A percentile compares a stretch with the other conserved stretches of the same genome.
Conservation (phyloP, 2,797 vertebrate genomes). For the Neosilurus mollespiculum region DNA sequence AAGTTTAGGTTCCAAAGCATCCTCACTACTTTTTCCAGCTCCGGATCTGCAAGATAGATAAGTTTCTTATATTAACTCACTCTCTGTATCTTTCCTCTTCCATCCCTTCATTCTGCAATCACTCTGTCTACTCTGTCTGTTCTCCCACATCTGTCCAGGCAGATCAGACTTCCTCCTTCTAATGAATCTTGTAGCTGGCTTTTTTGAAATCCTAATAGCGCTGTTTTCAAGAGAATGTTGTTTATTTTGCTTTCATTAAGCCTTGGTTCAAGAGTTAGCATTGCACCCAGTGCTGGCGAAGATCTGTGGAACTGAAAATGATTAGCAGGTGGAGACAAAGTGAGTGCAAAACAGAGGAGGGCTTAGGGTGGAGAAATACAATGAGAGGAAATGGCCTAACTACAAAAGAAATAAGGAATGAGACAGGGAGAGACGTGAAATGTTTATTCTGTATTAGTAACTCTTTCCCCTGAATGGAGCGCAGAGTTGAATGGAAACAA, state of each 20-base stretch:
- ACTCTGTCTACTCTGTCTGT: slow-evolving; percentile 46
- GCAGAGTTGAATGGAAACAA: neutral
- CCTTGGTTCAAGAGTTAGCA: slow-evolving; percentile 57
- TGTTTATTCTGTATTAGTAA: neutral
- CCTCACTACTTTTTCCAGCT: neutral
- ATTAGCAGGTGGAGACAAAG: slow-evolving; percentile 61
- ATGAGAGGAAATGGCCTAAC: slow-evolving; percentile 71
- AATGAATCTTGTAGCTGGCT: slow-evolving; percentile 85
- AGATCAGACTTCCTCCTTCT: slow-evolving; percentile 82
- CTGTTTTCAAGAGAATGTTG: slow-evolving; percentile 72
- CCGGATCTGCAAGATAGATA: neutral
- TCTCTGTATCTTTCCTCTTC: neutral
- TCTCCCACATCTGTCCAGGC: slow-evolving; percentile 72
- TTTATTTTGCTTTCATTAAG: slow-evolving; percentile 82
- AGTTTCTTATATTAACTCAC: neutral
- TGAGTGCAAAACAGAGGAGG: slow-evolving; percentile 61
- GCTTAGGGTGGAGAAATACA: slow-evolving; percentile 54
- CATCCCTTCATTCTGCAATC: slow-evolving; percentile 48
- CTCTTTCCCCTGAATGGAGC: neutral
- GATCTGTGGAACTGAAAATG: neutral
- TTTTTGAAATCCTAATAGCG: slow-evolving; percentile 73
- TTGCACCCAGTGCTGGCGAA: neutral
- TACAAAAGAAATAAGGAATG: slow-evolving; percentile 48
- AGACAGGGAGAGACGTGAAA: neutral
- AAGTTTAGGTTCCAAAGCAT: neutral